A percentile compares a stretch with the other conserved stretches of the same genome.
Evolutionary conservation across 2,888 invertebrate genomes (phyloP).

Genomic region (Dasysyrphus albostriatus): DNA sequence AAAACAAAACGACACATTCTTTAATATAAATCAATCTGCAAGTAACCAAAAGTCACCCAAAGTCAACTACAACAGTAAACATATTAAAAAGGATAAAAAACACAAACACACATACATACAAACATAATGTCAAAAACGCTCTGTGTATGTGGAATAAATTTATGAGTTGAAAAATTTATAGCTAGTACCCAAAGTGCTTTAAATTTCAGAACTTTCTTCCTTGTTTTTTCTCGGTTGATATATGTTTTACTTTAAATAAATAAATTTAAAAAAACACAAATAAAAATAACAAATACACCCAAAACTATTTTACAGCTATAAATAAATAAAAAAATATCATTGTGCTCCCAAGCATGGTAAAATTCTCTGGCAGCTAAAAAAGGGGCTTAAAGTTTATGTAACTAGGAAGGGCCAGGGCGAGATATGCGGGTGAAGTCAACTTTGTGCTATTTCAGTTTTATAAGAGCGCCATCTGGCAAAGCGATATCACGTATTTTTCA

Average conservation of each 20-base stretch:
- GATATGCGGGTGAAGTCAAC: neutral
- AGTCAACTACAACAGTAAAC: neutral
- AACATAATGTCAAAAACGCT: neutral
- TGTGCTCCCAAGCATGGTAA: neutral
- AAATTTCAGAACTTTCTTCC: neutral
- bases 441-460: neutral
- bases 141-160: neutral
- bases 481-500: neutral
- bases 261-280: neutral
- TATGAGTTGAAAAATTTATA: constrained; percentile 14
- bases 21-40: neutral
- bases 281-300: neutral
- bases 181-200: constrained; percentile 1
- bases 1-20: neutral
- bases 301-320: constrained; percentile 4
- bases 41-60: neutral
- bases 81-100: neutral
- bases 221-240: neutral
- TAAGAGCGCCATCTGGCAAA: neutral
- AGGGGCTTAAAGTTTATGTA: neutral
- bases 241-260: neutral
- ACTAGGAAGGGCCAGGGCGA: neutral
- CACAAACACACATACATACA: neutral
- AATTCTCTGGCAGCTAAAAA: neutral
- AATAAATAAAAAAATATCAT: neutral